Base-by-base conservation (phyloP, 1,140 invertebrate genomes). In the Lasioglossum albipes region DNA sequence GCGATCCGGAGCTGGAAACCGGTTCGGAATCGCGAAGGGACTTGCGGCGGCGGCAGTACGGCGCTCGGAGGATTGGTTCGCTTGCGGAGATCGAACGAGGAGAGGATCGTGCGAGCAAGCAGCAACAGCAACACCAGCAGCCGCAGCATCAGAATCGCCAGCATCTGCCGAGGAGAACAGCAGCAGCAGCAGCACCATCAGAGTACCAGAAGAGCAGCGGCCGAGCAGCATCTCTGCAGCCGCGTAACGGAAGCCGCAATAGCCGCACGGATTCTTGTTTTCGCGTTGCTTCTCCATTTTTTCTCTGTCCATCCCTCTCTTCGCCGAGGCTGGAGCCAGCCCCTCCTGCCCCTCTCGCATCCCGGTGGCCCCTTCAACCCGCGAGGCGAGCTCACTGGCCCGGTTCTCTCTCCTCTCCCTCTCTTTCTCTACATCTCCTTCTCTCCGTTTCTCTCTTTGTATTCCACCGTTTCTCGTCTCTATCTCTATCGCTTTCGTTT, bases 261-360 rank as follows among this genome's bases (percentile, higher is more conserved):
- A 87, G 85, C 85, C 84, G 75, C 85, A 87, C 75, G 75, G 84
- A 87, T 87, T 87, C 85, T 87, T 86, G 84, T 84, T 87, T 87
- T 87, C 84, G 84, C 85, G 76, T 86, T 76, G 72, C 70, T 75
- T 78, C 81, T 65, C 81, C 68, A 42, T 75, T 78, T 86, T 82
- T 75, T 77, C 52, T 52, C n/a, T 73, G 57, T 65, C 61, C 54
- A 16, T 73, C 49, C 52, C 67, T 62, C 31, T 22, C 57, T 49
- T 61, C 67, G 13, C 49, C 62, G 67, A 16, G 52, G 36, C 36
- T 36, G 36, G 36, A 59, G 49, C 66, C 27, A 36, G 61, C 71
- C 72, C 75, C 73, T 45, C 10, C 13, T 27, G n/a, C 18, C 67
- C 41, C 45, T 9, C 45, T 41, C 41, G n/a, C 42, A 22, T 41